A percentile compares a stretch with the other conserved stretches of the same genome.
phyloP scores from a whole-genome alignment of 2,797 vertebrate genomes.

The Phalloptychus januarius region DNA sequence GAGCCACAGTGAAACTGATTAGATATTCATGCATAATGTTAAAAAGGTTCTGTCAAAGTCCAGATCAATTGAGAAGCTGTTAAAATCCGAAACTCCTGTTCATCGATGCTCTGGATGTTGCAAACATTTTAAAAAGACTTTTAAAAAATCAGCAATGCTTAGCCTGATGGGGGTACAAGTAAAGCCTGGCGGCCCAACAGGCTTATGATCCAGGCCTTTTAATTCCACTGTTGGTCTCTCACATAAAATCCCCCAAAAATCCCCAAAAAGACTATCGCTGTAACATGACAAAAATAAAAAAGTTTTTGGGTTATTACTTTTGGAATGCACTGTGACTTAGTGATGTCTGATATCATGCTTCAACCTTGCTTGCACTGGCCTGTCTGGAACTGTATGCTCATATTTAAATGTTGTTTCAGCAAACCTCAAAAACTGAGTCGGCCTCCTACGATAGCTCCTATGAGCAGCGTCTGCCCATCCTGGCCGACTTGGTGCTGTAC shows the following conservation, averaged over 20 bases:
- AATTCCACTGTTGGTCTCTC: neutral
- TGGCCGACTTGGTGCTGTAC: conserved; percentile 94
- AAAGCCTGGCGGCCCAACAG: no score
- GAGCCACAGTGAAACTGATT: neutral
- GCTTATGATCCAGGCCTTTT: neutral
- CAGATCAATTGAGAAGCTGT: neutral
- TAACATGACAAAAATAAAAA: neutral
- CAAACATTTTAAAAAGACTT: neutral
- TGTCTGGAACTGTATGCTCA: neutral
- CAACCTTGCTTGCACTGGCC: neutral
- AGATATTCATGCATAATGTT: neutral
- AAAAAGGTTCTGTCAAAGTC: neutral
- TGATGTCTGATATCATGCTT: neutral
- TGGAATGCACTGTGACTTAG: neutral
- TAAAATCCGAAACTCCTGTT: neutral
- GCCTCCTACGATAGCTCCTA: conserved; percentile 76
- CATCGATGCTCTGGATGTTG: neutral
- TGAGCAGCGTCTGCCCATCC: conserved; percentile 87
- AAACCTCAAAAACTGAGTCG: conserved; percentile 87
- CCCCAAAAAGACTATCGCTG: neutral
- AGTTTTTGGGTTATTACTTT: neutral
- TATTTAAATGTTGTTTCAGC: conserved; percentile 49
- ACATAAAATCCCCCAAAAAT: neutral
- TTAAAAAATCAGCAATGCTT: no score
- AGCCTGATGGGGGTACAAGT: no score